A percentile compares a stretch with the other conserved stretches of the same genome.
Conservation (phyloP, 1,140 invertebrate species). For the Drosophila oshimai region DNA sequence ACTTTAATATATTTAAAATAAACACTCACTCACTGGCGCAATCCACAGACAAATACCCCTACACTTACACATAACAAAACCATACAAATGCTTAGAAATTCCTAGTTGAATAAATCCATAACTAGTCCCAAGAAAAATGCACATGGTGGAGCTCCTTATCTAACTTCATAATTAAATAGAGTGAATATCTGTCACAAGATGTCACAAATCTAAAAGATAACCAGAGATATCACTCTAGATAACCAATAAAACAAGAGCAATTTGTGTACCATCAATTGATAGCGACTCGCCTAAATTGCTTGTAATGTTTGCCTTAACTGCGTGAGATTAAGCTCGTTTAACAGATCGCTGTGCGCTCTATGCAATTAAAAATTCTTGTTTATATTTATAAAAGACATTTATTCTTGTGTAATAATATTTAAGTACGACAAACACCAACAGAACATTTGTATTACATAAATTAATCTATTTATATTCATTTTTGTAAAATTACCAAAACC, state of each 20-base stretch:
- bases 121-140: constrained; percentile 70
- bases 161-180: constrained; percentile 28
- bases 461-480: constrained; percentile 41
- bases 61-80: constrained; percentile 20
- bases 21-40: constrained; percentile 37
- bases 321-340: constrained; percentile 59
- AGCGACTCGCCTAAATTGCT: constrained; percentile 48
- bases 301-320: constrained; percentile 63
- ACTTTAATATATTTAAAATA: constrained; percentile 36
- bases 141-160: constrained; percentile 36
- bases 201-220: constrained; percentile 34
- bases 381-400: constrained; percentile 50
- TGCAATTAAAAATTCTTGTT: constrained; percentile 23
- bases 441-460: constrained; percentile 27
- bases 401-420: constrained; percentile 62
- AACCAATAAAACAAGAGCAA: background rate
- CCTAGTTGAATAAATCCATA: constrained; percentile 75
- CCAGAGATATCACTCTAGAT: background rate
- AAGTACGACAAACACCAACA: constrained; percentile 43
- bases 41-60: constrained; percentile 24
- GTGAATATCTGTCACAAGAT: constrained; percentile 48
- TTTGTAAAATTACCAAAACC: constrained; percentile 45
- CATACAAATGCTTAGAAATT: constrained; percentile 62
- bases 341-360: constrained; percentile 51
- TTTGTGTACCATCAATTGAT: constrained; percentile 22